Conservation (phyloP, 1,140 invertebrate species). For the Drosophila insularis region DNA sequence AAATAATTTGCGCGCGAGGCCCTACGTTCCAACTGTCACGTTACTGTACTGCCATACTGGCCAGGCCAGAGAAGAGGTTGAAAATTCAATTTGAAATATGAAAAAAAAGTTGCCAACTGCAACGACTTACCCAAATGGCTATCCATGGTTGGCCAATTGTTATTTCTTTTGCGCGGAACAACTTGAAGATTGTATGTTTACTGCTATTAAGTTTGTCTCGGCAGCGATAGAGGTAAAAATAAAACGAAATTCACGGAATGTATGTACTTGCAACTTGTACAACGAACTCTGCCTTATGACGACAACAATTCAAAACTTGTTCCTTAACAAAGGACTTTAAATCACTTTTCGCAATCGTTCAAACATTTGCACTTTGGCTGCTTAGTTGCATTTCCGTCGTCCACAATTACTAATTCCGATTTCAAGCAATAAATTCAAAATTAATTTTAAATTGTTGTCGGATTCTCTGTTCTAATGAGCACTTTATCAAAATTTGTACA, state of each 20-base stretch:
- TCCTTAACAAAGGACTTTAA: background rate
- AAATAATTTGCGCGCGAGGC: constrained; percentile 68
- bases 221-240: background rate
- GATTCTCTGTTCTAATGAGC: constrained; percentile 33
- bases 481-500: constrained; percentile 35
- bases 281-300: background rate
- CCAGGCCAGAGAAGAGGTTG: constrained; percentile 56
- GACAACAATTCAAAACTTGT: constrained; percentile 1
- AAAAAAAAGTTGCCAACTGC: constrained; percentile 21
- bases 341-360: constrained; percentile 5
- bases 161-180: background rate
- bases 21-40: constrained; percentile 39
- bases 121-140: constrained; percentile 52
- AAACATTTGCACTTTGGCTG: constrained; percentile 24
- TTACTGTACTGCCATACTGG: constrained; percentile 58
- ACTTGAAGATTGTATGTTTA: background rate
- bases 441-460: constrained; percentile 53
- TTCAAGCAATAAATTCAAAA: constrained; percentile 44
- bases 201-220: background rate
- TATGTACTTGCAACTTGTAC: constrained; percentile 27
- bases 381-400: constrained; percentile 4
- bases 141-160: constrained; percentile 39
- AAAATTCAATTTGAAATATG: constrained; percentile 77
- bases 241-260: constrained; percentile 22
- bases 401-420: constrained; percentile 14